Conservation (phyloP, 2,113 vertebrate genomes). For the Bagarius yarrelli region DNA sequence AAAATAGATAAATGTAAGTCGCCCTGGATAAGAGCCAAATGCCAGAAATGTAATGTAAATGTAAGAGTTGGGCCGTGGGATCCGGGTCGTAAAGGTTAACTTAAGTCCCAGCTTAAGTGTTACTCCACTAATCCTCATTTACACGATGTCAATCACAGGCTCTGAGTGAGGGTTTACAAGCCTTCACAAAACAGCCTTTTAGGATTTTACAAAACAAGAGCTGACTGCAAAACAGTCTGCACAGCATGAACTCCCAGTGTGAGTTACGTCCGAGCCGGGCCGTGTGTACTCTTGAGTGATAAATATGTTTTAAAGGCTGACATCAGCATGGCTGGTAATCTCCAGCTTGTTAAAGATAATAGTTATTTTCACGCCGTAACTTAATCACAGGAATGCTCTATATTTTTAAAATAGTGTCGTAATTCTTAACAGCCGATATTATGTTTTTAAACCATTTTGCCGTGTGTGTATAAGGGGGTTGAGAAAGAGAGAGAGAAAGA, state of each 20-base stretch:
- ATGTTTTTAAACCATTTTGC: conserved; percentile 49
- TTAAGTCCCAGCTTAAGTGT: conserved; percentile 55
- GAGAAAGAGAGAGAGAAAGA: conserved; percentile 13
- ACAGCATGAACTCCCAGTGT: conserved; percentile 32
- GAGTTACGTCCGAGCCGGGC: conserved; percentile 41
- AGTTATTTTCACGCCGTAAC: conserved; percentile 12
- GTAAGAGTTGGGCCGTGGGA: conserved; percentile 49
- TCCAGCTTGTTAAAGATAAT: conserved; percentile 23
- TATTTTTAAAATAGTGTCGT: conserved; percentile 44
- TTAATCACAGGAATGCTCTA: conserved; percentile 22
- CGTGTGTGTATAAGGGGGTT: background rate
- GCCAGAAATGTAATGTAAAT: too few species aligned
- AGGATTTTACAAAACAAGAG: conserved; percentile 22
- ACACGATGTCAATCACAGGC: conserved; percentile 55
- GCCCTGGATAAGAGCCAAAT: too few species aligned
- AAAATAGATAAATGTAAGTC: too few species aligned
- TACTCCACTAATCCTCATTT: conserved; percentile 59
- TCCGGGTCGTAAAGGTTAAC: conserved; percentile 61
- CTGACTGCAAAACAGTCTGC: conserved; percentile 26
- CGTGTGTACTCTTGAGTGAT: conserved; percentile 32
- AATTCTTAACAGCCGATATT: conserved; percentile 49
- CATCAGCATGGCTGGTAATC: conserved; percentile 6
- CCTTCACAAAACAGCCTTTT: conserved; percentile 49
- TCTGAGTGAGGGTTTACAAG: conserved; percentile 53
- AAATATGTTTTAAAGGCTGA: conserved; percentile 30